Conservation (phyloP, 1,140 invertebrate species). For the Oedothorax gibbosus region DNA sequence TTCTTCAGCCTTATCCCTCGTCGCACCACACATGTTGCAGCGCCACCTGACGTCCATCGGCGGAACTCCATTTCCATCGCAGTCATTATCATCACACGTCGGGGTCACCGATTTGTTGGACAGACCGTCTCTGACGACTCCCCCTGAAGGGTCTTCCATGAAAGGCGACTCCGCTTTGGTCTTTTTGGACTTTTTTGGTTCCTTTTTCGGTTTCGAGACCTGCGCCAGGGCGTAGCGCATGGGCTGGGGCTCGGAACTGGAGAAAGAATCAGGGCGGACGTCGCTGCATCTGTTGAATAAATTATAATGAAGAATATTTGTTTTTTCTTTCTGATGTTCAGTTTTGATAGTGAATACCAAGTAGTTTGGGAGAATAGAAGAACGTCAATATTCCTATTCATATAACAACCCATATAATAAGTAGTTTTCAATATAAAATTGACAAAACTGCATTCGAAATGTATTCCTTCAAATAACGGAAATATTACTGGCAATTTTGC, state of each 20-base stretch:
- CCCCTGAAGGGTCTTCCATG: not conserved
- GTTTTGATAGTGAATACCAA: too few relatives aligned
- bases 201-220: conserved; percentile 49
- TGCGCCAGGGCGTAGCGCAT: conserved; percentile 31
- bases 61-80: conserved; percentile 32
- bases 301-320: too few relatives aligned
- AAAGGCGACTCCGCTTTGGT: conserved; percentile 9
- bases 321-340: too few relatives aligned
- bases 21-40: conserved; percentile 46
- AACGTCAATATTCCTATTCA: too few relatives aligned
- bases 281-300: conserved; percentile 30
- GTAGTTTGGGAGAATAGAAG: too few relatives aligned
- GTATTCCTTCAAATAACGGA: too few relatives aligned
- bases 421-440: too few relatives aligned
- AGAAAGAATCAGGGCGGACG: conserved; percentile 22
- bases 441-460: too few relatives aligned
- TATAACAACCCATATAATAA: too few relatives aligned
- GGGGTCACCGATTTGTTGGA: not conserved
- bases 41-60: conserved; percentile 8
- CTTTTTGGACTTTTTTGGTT: not conserved
- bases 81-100: conserved; percentile 22
- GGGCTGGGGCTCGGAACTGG: conserved; percentile 24
- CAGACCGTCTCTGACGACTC: not conserved
- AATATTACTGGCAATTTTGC: too few relatives aligned
- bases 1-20: conserved; percentile 9